These are phyloP conservation scores for Lanius ludovicianus DNA, from an alignment of 2,113 vertebrate species.

Conservation along the genomic window DNA sequence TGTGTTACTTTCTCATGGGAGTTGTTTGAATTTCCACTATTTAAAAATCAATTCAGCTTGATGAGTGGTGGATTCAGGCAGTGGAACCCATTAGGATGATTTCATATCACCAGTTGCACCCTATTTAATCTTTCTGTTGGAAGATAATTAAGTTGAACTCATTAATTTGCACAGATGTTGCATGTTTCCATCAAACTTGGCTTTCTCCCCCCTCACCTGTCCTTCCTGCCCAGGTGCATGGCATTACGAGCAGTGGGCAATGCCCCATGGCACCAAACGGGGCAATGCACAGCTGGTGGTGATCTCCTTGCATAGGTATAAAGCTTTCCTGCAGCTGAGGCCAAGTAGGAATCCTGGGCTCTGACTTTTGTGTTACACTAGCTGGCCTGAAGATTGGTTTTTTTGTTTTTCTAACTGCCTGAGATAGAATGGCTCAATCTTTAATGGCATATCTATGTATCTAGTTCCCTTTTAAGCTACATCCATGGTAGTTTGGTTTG, in stretches of 20 bases:
- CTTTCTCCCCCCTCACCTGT: neutral
- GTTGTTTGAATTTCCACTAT: slow-evolving; percentile 51
- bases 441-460: neutral
- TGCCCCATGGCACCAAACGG: fast-evolving
- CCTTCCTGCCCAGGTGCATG: neutral
- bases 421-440: neutral
- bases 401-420: neutral
- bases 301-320: neutral
- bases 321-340: neutral
- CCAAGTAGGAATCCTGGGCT: neutral
- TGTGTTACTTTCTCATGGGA: slow-evolving; percentile 48
- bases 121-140: slow-evolving; percentile 45
- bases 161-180: slow-evolving; percentile 28
- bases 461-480: neutral
- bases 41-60: slow-evolving; percentile 59
- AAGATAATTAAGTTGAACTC: slow-evolving; percentile 37
- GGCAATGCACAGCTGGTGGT: too few relatives aligned
- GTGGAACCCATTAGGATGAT: slow-evolving; percentile 35
- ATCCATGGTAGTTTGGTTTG: neutral
- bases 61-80: slow-evolving; percentile 37
- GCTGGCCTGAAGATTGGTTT: neutral
- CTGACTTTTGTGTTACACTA: neutral
- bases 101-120: slow-evolving; percentile 29
- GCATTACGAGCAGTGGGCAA: neutral
- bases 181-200: neutral